Base-by-base conservation (phyloP, 64 coral and sea anemone species). In the Stichodactyla helianthus region DNA sequence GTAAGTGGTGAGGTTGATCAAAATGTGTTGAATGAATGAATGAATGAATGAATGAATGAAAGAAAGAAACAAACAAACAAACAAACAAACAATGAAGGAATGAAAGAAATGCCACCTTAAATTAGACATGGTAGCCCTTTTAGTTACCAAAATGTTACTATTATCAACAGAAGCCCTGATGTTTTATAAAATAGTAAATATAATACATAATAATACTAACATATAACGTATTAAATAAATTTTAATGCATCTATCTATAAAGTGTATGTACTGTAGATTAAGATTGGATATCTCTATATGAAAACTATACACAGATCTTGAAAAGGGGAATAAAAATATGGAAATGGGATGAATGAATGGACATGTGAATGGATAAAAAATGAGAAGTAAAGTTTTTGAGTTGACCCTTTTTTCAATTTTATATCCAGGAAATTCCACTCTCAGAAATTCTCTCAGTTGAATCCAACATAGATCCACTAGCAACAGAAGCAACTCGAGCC, bases 361-460 rank as follows among this genome's bases (percentile, higher is more conserved):
- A n/a, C 7, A n/a, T 5, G 10, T 2, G 19, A 70, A 70, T 0
- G 22, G 5, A 70, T 70, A 20, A 20, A 20, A 71, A 63, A 67
- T n/a, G 50, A 4, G 35, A 70, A 23, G 63, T 13, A 31, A 71
- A 16, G 54, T 52, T 25, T 86, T 86, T 71, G 4, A 74, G 16
- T 5, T 87, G 15, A 5, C 19, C 8, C 10, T 14, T 52, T 65
- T 13, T 20, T 82, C 17, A 18, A 19, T 51, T 71, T 10, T 53
- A 51, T 65, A 26, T 81, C 1, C 68, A 96, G 94, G 94, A 96
- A 52, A 96, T 96, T 78, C 94, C 85, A 14, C 82, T 96, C 51
- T 96, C 94, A 63, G 94, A 96, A 68, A 89, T 96, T 22, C 88
- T 96, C 4, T 96, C 94, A 5, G 94, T 96, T 26, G 94, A 96